Base-by-base conservation (phyloP, 2,888 invertebrate genomes). In the Troides helena region DNA sequence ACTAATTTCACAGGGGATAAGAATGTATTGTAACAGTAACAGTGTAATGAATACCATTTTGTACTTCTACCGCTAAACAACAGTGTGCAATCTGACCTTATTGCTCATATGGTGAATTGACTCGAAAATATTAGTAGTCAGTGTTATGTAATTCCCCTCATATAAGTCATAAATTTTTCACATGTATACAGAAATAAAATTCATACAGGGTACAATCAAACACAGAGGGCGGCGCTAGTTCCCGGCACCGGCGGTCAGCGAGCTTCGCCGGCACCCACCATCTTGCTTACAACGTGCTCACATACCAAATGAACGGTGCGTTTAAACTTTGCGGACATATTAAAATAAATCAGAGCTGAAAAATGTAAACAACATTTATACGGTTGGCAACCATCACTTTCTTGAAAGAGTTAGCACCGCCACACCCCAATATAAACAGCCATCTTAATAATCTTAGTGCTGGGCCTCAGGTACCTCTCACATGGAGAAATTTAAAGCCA, bases 241-340 rank as follows among this genome's bases (percentile, higher is more conserved):
- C 84, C 2, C 81, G 88, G 0, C 93, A 93, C 74, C 83, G 88
- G 0, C 83, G 93, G 1, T 93, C 93, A 0, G 92, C 92, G 0
- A 93, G 93, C 71, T 93, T 91, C 78, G 92, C 90, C 1, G 92
- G 92, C 58, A 89, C 90, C 0, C 87, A 89, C 23, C 89, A 89
- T 46, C 75, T 85, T 30, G 74, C 86, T 0, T 90, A 90, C 80
- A 85, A 81, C 65, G 80, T 83, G 43, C 74, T 75, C 57, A 78
- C 84, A 0, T 84, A 85, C 68, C 85, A 85, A 64, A 62, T 82
- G 4, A 87, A 88, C 68, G 88, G 90, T 82, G 64, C 74, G 73
- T 70, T 62, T 17, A 30, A 50, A 50, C 50, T 50, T 5, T 5
- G 18, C 50, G 17, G 14, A 50, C 14, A 14, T 0, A 50, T 3